phyloP scores from a whole-genome alignment of 2,888 invertebrate species.

The Lasioglossum lativentre region DNA sequence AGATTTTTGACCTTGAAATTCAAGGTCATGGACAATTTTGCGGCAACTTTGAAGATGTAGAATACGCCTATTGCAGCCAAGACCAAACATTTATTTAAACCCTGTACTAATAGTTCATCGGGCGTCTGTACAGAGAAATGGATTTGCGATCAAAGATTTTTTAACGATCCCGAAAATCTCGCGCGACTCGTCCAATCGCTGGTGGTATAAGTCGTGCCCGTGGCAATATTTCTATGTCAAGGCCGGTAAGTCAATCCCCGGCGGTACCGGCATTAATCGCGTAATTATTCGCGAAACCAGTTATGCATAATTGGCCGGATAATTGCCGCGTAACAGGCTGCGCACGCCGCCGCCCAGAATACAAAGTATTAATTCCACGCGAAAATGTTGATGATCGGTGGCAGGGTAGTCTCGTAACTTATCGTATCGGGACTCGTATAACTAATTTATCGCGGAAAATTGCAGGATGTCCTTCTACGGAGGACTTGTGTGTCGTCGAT shows the following conservation, averaged over 20 bases:
- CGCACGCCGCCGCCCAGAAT: slow-evolving; percentile 15
- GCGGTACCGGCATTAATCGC: slow-evolving; percentile 10
- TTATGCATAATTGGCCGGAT: slow-evolving; percentile 28
- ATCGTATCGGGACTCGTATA: slow-evolving; percentile 12
- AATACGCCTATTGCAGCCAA: no score
- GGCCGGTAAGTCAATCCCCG: slow-evolving; percentile 13
- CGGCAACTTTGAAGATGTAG: no score
- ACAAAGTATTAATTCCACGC: slow-evolving; percentile 43
- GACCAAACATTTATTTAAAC: no score
- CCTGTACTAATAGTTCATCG: background rate
- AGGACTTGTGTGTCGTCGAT: slow-evolving; percentile 67
- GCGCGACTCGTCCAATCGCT: background rate
- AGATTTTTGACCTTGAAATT: no score
- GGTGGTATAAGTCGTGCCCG: background rate
- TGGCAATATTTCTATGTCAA: slow-evolving; percentile 34
- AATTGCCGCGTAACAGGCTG: slow-evolving; percentile 18
- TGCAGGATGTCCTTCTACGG: slow-evolving; percentile 33
- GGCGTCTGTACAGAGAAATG: background rate
- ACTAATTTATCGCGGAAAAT: slow-evolving; percentile 49
- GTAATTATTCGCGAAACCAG: slow-evolving; percentile 39
- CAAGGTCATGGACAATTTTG: no score
- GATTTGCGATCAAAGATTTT: background rate
- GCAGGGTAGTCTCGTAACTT: slow-evolving; percentile 18
- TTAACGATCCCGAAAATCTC: background rate
- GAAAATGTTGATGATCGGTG: slow-evolving; percentile 39